phyloP scores from a whole-genome alignment of 2,797 vertebrate species.

The Peromyscus eremicus region DNA sequence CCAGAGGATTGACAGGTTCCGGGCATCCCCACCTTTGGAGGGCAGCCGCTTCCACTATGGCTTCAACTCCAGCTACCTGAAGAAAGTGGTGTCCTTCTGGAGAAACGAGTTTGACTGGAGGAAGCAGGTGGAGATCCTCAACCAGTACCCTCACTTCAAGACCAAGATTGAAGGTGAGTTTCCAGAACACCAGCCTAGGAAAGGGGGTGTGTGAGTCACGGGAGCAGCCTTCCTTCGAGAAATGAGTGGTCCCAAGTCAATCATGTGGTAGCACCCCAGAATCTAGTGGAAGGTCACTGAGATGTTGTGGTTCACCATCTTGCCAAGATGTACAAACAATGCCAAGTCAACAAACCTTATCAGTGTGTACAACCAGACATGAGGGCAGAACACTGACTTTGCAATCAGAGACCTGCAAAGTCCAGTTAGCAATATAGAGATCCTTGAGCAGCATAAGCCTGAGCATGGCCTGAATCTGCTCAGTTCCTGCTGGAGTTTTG shows the following conservation, averaged over 20 bases:
- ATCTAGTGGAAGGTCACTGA: neutral
- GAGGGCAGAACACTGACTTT: neutral
- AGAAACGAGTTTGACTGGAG: constrained; percentile 89
- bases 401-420: neutral
- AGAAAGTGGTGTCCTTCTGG: constrained; percentile 89
- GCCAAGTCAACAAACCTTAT: neutral
- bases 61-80: constrained; percentile 86
- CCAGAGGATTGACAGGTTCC: constrained; percentile 86
- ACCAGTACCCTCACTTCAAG: constrained; percentile 90
- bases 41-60: constrained; percentile 88
- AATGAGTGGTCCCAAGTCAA: neutral
- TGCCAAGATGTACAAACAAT: neutral
- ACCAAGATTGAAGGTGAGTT: constrained; percentile 90
- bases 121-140: constrained; percentile 89
- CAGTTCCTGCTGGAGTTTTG: neutral
- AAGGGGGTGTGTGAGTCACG: accelerated
- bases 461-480: neutral
- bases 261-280: neutral
- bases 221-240: accelerated
- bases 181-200: no score
- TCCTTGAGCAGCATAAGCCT: neutral
- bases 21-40: constrained; percentile 86
- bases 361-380: neutral
- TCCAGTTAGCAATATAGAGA: neutral
- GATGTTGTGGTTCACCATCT: neutral